These are phyloP conservation scores for Brachyhypopomus gauderio DNA, from an alignment of 2,113 vertebrate species.

Conservation along the genomic window DNA sequence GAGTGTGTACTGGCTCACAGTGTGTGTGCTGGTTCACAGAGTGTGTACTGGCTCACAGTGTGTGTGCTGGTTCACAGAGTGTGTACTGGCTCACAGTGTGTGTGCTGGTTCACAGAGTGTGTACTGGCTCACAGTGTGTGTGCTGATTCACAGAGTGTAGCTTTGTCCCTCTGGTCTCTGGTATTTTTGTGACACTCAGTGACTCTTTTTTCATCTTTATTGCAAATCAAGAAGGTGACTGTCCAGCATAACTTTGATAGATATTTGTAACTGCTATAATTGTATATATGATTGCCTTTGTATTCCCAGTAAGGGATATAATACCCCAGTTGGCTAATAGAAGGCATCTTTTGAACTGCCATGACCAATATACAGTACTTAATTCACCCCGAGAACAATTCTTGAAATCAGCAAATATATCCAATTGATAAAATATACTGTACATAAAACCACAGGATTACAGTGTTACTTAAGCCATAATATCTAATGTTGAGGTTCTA, in stretches of 20 bases:
- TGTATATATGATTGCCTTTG: constrained; percentile 57
- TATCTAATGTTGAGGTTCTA: constrained; percentile 39
- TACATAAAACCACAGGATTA: constrained; percentile 9
- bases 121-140: constrained; percentile 18
- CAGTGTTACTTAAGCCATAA: constrained; percentile 37
- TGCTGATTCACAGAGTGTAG: constrained; percentile 36
- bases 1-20: too few relatives aligned
- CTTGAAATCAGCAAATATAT: background rate
- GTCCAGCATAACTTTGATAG: constrained; percentile 61
- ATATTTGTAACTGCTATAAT: constrained; percentile 60
- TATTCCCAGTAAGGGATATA: background rate
- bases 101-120: constrained; percentile 68
- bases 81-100: constrained; percentile 30
- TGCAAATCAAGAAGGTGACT: constrained; percentile 74
- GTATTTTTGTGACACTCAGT: constrained; percentile 22
- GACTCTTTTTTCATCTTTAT: constrained; percentile 77
- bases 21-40: too few relatives aligned
- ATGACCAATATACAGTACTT: background rate
- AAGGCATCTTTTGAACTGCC: constrained; percentile 10
- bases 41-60: constrained; percentile 24
- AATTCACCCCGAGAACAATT: background rate
- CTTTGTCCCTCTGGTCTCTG: constrained; percentile 56
- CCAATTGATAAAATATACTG: background rate
- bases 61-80: constrained; percentile 67
- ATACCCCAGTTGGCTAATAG: background rate